Base-by-base conservation (phyloP, 64 coral and sea anemone genomes). In the Montipora cactus region DNA sequence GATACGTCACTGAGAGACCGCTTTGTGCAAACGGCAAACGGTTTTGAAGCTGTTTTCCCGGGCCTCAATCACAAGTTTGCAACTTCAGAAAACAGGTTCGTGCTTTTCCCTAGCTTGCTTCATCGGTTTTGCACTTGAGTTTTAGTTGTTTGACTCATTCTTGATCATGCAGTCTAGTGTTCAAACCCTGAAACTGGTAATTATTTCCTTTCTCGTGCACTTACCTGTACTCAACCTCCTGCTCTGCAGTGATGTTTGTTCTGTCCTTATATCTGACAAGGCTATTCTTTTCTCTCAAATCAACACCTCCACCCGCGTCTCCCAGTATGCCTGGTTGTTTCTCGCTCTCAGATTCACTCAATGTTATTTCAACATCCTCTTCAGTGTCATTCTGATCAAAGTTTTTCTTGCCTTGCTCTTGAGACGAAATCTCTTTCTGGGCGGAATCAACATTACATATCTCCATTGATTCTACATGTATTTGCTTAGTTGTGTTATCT, bases 311-410 rank as follows among this genome's bases (percentile, higher is more conserved):
- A 4, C 23, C 5, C 2, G 18, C 16, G 20, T n/a, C 5, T n/a
- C 20, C n/a, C n/a, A 2, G 5, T 23, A 25, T n/a, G n/a, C 3
- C 23, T 46, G 8, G 46, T 46, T 18, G 5, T 5, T 86, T 74
- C 8, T 81, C 84, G 0, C 64, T 44, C 55, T 81, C 59, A 28
- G 67, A 51, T 50, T n/a, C 82, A 50, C 64, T 86, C 45, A 86
- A 72, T 8, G 14, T 84, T 9, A 49, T 3, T 15, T 68, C 44
- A 14, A 93, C 51, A 1, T 88, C 91, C 13, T 70, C 73, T 12
- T 77, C 87, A 44, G 76, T 23, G n/a, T 77, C 74, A 78, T 9
- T 48, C 11, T 59, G 25, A 46, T 9, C 66, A 2, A 9, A 49
- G 21, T 50, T 10, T 71, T 49, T 13, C 47, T 46, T 19, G 20